A percentile compares a stretch with the other conserved stretches of the same genome.
These are phyloP conservation scores for Lithophane leautieri DNA, from an alignment of 2,888 invertebrate genomes.

Conservation along the genomic window DNA sequence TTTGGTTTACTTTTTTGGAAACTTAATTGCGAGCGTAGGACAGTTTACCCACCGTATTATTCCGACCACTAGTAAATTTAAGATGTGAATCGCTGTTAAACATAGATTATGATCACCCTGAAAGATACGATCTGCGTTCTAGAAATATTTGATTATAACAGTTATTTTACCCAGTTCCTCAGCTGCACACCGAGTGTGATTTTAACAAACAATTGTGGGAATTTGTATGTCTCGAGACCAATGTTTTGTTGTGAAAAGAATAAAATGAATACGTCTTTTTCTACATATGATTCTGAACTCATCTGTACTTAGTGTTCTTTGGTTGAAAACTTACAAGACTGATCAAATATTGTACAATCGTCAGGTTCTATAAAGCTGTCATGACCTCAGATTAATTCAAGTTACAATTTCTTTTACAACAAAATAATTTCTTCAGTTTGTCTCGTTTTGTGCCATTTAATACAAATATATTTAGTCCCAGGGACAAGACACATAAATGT, in stretches of 20 bases:
- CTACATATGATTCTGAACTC: background rate
- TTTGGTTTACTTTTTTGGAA: background rate
- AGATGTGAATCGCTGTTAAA: background rate
- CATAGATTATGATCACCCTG: background rate
- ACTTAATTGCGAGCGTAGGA: background rate
- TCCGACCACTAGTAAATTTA: no score
- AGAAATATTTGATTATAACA: background rate
- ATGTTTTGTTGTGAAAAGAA: background rate
- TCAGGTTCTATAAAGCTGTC: background rate
- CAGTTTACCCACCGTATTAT: background rate
- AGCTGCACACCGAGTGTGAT: background rate
- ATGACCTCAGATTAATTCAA: background rate
- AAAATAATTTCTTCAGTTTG: background rate
- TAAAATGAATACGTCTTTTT: background rate
- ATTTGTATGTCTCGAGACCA: background rate
- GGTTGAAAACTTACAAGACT: background rate
- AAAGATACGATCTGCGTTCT: slow-evolving; percentile 9
- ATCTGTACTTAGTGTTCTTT: background rate
- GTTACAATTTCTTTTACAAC: background rate
- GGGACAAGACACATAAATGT: background rate
- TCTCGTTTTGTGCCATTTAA: background rate
- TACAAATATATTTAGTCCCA: slow-evolving; percentile 11
- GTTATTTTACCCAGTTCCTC: background rate
- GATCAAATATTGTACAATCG: background rate
- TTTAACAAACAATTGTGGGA: background rate